Conservation (phyloP, 2,113 vertebrate species). For the Pyrgilauda ruficollis region DNA sequence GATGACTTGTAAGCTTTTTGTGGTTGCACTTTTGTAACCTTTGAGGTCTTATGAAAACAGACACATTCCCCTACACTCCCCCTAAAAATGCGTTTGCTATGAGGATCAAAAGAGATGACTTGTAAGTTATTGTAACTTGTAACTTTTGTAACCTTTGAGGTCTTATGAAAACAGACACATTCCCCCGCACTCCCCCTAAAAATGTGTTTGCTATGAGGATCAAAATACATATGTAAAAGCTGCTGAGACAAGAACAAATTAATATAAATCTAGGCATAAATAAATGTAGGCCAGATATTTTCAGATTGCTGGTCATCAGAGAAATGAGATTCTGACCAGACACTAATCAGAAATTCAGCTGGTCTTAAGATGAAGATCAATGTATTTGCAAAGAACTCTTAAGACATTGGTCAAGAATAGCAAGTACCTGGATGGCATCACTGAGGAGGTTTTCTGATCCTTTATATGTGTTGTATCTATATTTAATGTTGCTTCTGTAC, state of each 20-base stretch:
- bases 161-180: not conserved
- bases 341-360: not conserved
- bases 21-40: not conserved
- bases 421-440: not conserved
- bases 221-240: not conserved
- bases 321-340: not conserved
- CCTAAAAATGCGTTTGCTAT: not conserved
- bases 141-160: not conserved
- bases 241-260: not conserved
- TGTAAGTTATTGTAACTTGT: not conserved
- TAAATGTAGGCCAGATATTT: not conserved
- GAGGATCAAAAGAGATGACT: not conserved
- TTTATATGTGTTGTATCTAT: not conserved
- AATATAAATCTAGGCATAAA: not conserved
- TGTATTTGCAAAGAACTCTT: not conserved
- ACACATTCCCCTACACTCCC: not conserved
- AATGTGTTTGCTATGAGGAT: not conserved
- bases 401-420: not conserved
- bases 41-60: not conserved
- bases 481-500: not conserved
- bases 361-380: not conserved
- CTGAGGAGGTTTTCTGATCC: not conserved
- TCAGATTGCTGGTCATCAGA: not conserved
- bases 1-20: not conserved
- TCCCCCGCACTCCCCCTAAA: rapidly evolving